Percentiles rank a stretch among this genome's conserved stretches.
Evolutionary conservation across 2,888 invertebrate genomes (phyloP).

Genomic region (Spialia ferax): DNA sequence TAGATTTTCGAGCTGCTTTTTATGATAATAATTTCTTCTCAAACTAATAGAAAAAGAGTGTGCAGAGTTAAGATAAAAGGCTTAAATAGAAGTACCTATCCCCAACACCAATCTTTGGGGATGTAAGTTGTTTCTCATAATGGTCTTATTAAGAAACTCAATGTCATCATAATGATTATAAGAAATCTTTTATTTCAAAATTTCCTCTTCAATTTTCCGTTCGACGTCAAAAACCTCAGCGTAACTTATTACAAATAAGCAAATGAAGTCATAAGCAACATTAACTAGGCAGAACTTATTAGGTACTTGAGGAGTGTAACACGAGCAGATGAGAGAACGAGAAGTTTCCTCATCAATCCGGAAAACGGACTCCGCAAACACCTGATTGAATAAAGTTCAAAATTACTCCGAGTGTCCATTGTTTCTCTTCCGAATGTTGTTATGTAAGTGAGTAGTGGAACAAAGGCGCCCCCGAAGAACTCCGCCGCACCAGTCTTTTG

Average conservation of each 20-base stretch:
- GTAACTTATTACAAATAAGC: neutral
- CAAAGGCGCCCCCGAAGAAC: slow-evolving; percentile 47
- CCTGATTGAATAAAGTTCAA: slow-evolving; percentile 53
- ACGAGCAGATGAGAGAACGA: slow-evolving; percentile 14
- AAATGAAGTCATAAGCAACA: slow-evolving; percentile 16
- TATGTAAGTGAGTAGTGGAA: slow-evolving; percentile 46
- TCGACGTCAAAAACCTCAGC: neutral
- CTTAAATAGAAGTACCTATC: too few relatives aligned
- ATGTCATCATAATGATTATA: too few relatives aligned
- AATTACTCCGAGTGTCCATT: slow-evolving; percentile 48
- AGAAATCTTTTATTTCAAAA: neutral
- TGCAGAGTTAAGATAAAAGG: too few relatives aligned
- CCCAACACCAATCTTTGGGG: too few relatives aligned
- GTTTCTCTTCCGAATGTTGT: slow-evolving; percentile 47
- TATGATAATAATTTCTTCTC: too few relatives aligned
- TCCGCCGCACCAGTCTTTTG: slow-evolving; percentile 73
- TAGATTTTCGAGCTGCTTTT: too few relatives aligned
- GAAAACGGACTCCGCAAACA: slow-evolving; percentile 46
- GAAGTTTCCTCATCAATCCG: slow-evolving; percentile 40
- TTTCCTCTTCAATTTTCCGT: slow-evolving; percentile 9
- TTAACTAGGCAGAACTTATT: slow-evolving; percentile 17
- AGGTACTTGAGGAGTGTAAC: slow-evolving; percentile 18
- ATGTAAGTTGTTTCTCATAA: too few relatives aligned
- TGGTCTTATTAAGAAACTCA: too few relatives aligned
- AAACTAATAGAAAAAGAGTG: too few relatives aligned